Evolutionary conservation across 2,888 invertebrate species (phyloP).

Genomic region (Ischnus inquisitorius): DNA sequence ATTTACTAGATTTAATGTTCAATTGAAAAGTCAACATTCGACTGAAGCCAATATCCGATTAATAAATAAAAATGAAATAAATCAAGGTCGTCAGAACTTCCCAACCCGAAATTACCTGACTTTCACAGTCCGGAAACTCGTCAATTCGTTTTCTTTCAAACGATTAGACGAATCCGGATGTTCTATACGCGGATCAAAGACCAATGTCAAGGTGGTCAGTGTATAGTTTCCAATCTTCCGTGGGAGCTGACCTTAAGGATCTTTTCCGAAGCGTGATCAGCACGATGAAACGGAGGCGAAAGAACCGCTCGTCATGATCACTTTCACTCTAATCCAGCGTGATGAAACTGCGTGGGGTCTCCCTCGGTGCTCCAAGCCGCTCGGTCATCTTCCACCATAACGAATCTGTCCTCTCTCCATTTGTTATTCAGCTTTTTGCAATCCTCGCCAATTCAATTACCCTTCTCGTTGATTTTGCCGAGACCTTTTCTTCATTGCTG

Average conservation of each 20-base stretch:
- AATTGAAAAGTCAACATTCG: too few species aligned
- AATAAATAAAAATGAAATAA: too few species aligned
- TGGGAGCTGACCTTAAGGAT: slow-evolving; percentile 20
- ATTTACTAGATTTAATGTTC: too few species aligned
- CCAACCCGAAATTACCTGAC: too few species aligned
- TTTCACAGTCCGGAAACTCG: too few species aligned
- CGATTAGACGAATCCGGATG: background rate
- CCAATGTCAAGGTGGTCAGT: slow-evolving; percentile 24
- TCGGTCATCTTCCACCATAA: slow-evolving; percentile 5
- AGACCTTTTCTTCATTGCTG: background rate
- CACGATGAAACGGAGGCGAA: slow-evolving; percentile 19
- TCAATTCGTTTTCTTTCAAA: slow-evolving; percentile 7
- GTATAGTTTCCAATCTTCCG: background rate
- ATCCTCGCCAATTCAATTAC: background rate
- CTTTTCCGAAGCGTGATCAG: background rate
- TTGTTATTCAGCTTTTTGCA: background rate
- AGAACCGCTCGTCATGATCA: slow-evolving; percentile 30
- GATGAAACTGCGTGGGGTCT: slow-evolving; percentile 5
- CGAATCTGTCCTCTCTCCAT: slow-evolving; percentile 9
- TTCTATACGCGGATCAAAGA: background rate
- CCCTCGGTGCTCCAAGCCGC: background rate
- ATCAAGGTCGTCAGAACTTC: too few species aligned
- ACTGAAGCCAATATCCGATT: too few species aligned
- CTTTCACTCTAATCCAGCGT: slow-evolving; percentile 44
- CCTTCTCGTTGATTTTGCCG: background rate